phyloP scores from a whole-genome alignment of 2,888 invertebrate genomes.

The Ormyrus nitidulus region DNA sequence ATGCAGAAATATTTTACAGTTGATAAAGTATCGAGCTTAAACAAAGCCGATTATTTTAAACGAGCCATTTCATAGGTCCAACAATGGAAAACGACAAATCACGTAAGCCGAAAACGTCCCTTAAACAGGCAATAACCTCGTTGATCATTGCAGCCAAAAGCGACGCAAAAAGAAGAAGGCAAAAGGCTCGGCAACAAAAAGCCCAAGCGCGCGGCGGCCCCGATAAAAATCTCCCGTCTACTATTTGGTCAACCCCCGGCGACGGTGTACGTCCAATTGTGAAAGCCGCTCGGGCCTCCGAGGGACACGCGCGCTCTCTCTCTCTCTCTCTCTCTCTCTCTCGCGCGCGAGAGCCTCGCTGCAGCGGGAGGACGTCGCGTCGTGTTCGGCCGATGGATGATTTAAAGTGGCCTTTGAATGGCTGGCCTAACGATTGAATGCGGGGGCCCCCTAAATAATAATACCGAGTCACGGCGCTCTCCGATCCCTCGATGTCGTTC shows the following conservation, averaged over 20 bases:
- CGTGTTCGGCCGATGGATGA: slow-evolving; percentile 65
- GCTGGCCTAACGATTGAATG: slow-evolving; percentile 71
- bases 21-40: no score
- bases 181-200: not conserved
- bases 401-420: slow-evolving; percentile 73
- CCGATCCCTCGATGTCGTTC: slow-evolving; percentile 63
- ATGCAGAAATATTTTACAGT: not conserved
- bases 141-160: slow-evolving; percentile 2
- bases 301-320: slow-evolving; percentile 12
- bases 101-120: not conserved
- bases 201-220: not conserved
- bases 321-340: no score
- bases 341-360: not conserved
- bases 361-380: slow-evolving; percentile 9
- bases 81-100: not conserved
- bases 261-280: slow-evolving; percentile 47
- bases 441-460: slow-evolving; percentile 69
- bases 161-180: not conserved
- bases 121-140: slow-evolving; percentile 31
- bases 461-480: slow-evolving; percentile 72
- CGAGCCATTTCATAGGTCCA: not conserved
- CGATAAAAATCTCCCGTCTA: slow-evolving; percentile 49
- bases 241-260: slow-evolving; percentile 45
- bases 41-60: no score
- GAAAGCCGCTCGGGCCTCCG: slow-evolving; percentile 28